Conservation (phyloP, 2,797 vertebrate genomes). For the Cichlasoma orientale region DNA sequence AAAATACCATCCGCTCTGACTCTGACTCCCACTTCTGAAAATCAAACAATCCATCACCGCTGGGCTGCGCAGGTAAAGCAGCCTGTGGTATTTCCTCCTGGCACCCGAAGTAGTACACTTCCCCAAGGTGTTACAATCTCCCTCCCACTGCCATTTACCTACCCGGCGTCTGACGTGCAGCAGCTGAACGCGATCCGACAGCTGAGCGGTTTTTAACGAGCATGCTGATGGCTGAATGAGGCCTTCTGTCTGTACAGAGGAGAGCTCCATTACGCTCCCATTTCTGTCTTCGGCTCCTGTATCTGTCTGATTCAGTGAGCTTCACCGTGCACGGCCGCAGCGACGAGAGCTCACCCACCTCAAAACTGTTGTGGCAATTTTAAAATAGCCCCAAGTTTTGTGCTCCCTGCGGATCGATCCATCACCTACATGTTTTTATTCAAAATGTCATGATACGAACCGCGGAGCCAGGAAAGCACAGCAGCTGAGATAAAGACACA, state of each 20-base stretch:
- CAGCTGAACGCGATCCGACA: not conserved
- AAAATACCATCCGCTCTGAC: constrained; percentile 17
- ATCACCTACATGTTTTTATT: not conserved
- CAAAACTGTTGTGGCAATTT: not conserved
- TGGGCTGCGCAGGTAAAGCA: constrained; percentile 1
- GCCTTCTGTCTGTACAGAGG: not conserved
- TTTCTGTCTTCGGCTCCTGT: not conserved
- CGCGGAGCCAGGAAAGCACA: not conserved
- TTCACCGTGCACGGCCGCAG: not conserved
- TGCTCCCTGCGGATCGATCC: not conserved
- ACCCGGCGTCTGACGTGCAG: not conserved
- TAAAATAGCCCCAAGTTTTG: not conserved
- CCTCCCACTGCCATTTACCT: not conserved
- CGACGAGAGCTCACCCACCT: not conserved
- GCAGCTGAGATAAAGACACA: constrained; percentile 6
- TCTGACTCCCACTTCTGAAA: constrained; percentile 35
- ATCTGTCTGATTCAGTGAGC: rapidly evolving
- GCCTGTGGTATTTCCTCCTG: constrained; percentile 36
- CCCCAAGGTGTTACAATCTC: constrained; percentile 13
- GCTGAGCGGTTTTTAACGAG: not conserved
- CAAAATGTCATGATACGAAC: not conserved
- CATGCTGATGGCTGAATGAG: not conserved
- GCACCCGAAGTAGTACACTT: not conserved
- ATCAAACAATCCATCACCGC: constrained; percentile 66
- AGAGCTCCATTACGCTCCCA: not conserved